Base-by-base conservation (phyloP, 2,888 invertebrate genomes). In the Eristalis pertinax region DNA sequence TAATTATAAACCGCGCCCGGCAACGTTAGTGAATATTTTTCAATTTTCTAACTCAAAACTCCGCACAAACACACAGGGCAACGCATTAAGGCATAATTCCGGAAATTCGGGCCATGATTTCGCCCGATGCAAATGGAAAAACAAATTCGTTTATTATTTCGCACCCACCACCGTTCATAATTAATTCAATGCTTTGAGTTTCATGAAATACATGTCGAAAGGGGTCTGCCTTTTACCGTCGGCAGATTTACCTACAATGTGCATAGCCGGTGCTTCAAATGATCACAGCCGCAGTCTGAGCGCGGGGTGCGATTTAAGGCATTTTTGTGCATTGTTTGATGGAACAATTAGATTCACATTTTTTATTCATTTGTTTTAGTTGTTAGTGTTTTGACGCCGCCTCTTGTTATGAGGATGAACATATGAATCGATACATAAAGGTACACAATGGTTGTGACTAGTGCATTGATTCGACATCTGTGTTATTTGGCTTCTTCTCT, bases 301-400 rank as follows among this genome's bases (percentile, higher is more conserved):
- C n/a, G 26, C 1, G 41, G 35, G 58, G 67, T 67, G 58, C 75
- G 67, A 75, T 76, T 67, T 29, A 76, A 76, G 67, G 29, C 32
- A 41, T 67, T 76, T 76, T 67, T 43, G 38, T 10, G 58, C 19
- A 26, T 15, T 41, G 11, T 15, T 19, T 35, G 60, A 60, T 60
- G 26, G 26, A 60, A 24, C 13, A 24, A 60, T 24, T 26, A 26
- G 26, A 26, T 60, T 60, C 13, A 4, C 26, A n/a, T 24, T 32
- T 29, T 64, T 29, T 32, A 19, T 29, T 72, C 26, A 62, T 41
- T 64, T 19, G 63, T 50, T 32, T 4, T 7, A 8, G 43, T 19
- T 63, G n/a, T n/a, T 56, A 5, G 19, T 35, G 8, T 24, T 22
- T n/a, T n/a, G n/a, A n/a, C n/a, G 69, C 11, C 58, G 35, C 8